phyloP scores from a whole-genome alignment of 2,113 vertebrate species.

The Poeciliopsis occidentalis region DNA sequence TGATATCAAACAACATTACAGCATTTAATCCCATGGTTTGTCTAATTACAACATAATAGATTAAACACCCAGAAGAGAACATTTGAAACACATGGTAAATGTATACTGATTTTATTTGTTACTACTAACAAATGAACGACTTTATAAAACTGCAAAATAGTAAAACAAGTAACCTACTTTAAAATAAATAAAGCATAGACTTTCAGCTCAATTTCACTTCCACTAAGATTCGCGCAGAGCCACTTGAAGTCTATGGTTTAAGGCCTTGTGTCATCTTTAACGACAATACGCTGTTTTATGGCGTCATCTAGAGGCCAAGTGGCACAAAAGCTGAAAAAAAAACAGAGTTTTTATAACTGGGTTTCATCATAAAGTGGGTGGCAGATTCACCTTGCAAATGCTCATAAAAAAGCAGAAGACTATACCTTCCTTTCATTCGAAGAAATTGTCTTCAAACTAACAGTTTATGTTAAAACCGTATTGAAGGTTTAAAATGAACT shows the following conservation, averaged over 20 bases:
- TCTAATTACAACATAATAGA: not conserved
- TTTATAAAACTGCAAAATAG: not conserved
- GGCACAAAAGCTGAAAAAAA: not conserved
- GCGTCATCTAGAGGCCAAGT: slow-evolving; percentile 53
- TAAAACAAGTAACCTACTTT: not conserved
- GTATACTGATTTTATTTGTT: not conserved
- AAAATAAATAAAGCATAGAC: not conserved
- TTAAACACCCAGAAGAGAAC: not conserved
- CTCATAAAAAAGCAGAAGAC: not conserved
- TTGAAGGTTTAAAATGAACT: no score
- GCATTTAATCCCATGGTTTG: not conserved
- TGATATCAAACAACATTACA: not conserved
- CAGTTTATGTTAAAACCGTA: no score
- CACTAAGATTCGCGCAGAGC: no score
- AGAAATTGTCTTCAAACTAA: no score
- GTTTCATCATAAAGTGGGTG: not conserved
- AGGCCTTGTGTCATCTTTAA: not conserved
- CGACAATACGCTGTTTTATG: slow-evolving; percentile 20
- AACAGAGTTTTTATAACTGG: slow-evolving; percentile 13
- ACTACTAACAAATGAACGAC: not conserved
- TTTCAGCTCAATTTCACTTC: not conserved
- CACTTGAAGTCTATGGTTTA: no score
- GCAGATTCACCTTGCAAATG: not conserved
- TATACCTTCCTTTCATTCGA: no score
- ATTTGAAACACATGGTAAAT: not conserved